Evolutionary conservation across 2,888 invertebrate genomes (phyloP).

Genomic region (Drosophila borborema): DNA sequence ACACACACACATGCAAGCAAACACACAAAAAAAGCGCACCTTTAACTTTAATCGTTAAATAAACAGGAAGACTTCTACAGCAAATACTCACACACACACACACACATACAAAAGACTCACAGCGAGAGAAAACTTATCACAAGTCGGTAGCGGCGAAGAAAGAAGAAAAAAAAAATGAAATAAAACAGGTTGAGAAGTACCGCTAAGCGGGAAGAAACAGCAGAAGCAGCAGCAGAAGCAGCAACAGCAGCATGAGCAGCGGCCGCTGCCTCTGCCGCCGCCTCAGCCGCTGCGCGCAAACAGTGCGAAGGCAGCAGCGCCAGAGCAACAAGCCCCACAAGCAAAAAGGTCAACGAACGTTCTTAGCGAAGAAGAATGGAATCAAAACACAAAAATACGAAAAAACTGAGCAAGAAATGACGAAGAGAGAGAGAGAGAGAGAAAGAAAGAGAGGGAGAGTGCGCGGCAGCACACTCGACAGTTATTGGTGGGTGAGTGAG

Average conservation of each 20-base stretch:
- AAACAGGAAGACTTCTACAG: slow-evolving; percentile 80
- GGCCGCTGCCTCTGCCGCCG: slow-evolving; percentile 13
- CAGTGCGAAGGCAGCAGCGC: slow-evolving; percentile 19
- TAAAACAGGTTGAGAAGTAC: slow-evolving; percentile 81
- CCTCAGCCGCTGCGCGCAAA: slow-evolving; percentile 4
- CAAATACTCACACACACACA: slow-evolving; percentile 53
- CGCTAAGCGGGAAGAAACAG: slow-evolving; percentile 71
- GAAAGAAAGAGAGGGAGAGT: slow-evolving; percentile 33
- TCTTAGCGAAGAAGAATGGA: slow-evolving; percentile 83
- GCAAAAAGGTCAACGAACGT: slow-evolving; percentile 83
- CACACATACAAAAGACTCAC: slow-evolving; percentile 10
- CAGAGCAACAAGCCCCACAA: slow-evolving; percentile 55
- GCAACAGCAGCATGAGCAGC: slow-evolving; percentile 2
- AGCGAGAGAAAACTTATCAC: slow-evolving; percentile 56
- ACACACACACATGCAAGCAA: slow-evolving; percentile 11
- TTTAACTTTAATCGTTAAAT: slow-evolving; percentile 74
- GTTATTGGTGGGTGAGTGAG: slow-evolving; percentile 10
- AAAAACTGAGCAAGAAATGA: slow-evolving; percentile 68
- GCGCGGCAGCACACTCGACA: slow-evolving; percentile 6
- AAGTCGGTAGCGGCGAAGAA: slow-evolving; percentile 53
- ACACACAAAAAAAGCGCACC: slow-evolving; percentile 50
- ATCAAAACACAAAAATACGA: slow-evolving; percentile 83
- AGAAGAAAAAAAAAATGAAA: slow-evolving; percentile 45
- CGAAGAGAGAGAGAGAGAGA: slow-evolving; percentile 31
- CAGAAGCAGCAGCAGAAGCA: slow-evolving; percentile 2